Evolutionary conservation across 2,113 vertebrate genomes (phyloP), one percentile per base, ranked within the genome.

Genomic region (Pluvianellus socialis): DNA sequence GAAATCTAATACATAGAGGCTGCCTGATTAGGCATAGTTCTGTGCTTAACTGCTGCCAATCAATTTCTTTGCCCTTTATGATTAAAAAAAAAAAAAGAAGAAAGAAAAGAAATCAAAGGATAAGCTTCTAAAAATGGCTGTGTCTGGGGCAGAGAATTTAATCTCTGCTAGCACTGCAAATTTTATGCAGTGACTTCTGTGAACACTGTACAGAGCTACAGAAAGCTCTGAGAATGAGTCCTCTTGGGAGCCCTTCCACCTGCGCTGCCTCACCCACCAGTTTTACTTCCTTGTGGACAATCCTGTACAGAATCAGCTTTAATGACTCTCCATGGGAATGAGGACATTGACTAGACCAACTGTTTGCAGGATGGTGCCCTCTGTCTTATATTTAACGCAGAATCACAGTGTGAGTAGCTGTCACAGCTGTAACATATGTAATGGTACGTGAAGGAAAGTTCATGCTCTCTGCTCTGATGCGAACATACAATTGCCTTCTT

Each of bases 31-130:
- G 52, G 10, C 52, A 71, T 62, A 84, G 44, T 28, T 88, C 30
- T 88, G 35, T 68, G 63, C 38, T 63, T 84, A n/a, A 63, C 27
- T 4, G 1, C 28, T 87, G 42, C 56, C 80, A 96, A 84, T 95
- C 84, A 52, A 68, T 81, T 55, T 65, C 80, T 86, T 89, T 92
- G 67, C 88, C 82, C 65, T 95, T 95, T 75, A 71, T 53, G 59
- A 94, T 40, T 32, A 5, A 62, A 49, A 53, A 52, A 61, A 49
- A 50, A 26, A 21, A 61, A 19, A 42, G 44, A 77, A 16, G 12
- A 32, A 68, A 38, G 5, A 33, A 52, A 58, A 68, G 42, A 88
- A 72, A 55, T 52, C 8, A 19, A 65, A 88, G 56, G 52, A 84
- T 84, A 90, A 88, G 10, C 3, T 92, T 84, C 92, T 88, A 92